Evolutionary conservation across 1,140 invertebrate genomes (phyloP).

Genomic region (Triops cancriformis): DNA sequence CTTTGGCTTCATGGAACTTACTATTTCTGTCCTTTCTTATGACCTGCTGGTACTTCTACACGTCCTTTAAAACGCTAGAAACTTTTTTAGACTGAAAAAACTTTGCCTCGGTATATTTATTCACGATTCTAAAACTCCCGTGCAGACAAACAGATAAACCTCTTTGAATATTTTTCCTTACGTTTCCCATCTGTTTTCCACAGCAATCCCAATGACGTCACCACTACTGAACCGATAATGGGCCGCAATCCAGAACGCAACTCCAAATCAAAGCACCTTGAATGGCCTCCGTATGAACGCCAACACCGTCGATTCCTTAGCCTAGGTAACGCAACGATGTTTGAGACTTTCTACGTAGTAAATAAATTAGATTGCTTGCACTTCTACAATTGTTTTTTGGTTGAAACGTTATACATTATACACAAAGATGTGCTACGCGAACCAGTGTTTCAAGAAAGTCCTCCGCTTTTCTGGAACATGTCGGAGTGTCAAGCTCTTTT

Average conservation of each 20-base stretch:
- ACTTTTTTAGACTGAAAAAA: too few relatives aligned
- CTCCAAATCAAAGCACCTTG: slow-evolving; percentile 44
- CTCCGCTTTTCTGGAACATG: neutral
- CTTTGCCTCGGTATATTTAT: too few relatives aligned
- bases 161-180: neutral
- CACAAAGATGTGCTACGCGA: neutral
- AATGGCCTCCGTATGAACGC: slow-evolving; percentile 83
- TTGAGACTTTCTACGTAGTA: neutral
- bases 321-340: slow-evolving; percentile 51
- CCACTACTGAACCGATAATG: slow-evolving; percentile 31
- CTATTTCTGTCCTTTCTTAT: neutral
- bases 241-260: slow-evolving; percentile 18
- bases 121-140: too few relatives aligned
- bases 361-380: neutral
- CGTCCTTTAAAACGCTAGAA: too few relatives aligned
- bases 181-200: neutral
- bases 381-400: neutral
- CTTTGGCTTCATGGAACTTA: slow-evolving; percentile 29
- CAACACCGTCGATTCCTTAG: slow-evolving; percentile 87
- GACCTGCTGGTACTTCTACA: too few relatives aligned
- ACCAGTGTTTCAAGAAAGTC: too few relatives aligned
- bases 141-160: neutral
- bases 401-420: neutral
- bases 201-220: slow-evolving; percentile 77
- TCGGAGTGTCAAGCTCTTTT: neutral